Evolutionary conservation across 2,888 invertebrate genomes (phyloP).

Genomic region (Microctonus aethiopoides): DNA sequence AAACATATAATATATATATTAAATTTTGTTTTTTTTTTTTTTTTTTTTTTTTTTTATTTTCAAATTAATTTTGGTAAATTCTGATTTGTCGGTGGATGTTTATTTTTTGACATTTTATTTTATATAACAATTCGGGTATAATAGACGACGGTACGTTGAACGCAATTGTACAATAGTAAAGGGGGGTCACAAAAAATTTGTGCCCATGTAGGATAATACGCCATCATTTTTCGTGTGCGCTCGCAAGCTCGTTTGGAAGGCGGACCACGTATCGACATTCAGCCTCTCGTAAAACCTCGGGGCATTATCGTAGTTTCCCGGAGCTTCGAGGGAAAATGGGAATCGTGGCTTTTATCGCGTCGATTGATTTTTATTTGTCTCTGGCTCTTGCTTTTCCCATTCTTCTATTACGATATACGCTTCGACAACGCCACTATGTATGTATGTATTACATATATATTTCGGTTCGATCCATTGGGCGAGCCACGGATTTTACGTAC

Average conservation of each 20-base stretch:
- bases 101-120: conserved; percentile 16
- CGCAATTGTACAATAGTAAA: not conserved
- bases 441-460: not conserved
- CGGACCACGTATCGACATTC: conserved; percentile 53
- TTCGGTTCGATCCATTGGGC: conserved; percentile 17
- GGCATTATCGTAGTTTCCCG: conserved; percentile 50
- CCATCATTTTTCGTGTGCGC: conserved; percentile 33
- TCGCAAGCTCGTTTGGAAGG: conserved; percentile 42
- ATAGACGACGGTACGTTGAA: not conserved
- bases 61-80: not conserved
- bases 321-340: conserved; percentile 38
- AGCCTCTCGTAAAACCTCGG: conserved; percentile 52
- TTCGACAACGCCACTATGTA: conserved; percentile 3
- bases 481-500: conserved; percentile 26
- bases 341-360: conserved; percentile 44
- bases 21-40: too few relatives aligned
- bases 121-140: not conserved
- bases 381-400: conserved; percentile 28
- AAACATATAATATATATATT: not conserved
- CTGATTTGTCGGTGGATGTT: conserved; percentile 10
- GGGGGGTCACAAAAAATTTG: conserved; percentile 27
- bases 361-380: conserved; percentile 47
- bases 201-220: conserved; percentile 31
- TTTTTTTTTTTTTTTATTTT: conserved; percentile 41
- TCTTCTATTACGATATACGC: conserved; percentile 11